These are phyloP conservation scores for Phrynocephalus vlangalii DNA, from an alignment of 2,797 vertebrate genomes.

Conservation along the genomic window DNA sequence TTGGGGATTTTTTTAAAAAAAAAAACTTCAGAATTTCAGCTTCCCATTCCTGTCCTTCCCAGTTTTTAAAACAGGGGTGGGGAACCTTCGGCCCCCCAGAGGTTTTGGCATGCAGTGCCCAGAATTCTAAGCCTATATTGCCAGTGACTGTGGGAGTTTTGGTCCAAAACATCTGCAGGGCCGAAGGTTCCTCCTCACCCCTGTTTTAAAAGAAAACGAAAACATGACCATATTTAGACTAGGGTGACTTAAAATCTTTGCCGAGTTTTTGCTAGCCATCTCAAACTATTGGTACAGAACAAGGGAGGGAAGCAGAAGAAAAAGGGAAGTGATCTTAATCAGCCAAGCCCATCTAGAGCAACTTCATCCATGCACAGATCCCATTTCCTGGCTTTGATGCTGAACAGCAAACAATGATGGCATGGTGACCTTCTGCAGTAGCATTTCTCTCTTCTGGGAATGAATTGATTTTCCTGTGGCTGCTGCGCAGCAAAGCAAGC, in stretches of 20 bases:
- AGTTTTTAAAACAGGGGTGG: neutral
- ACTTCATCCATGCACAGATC: no score
- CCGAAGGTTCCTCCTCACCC: no score
- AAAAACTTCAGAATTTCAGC: neutral
- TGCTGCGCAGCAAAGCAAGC: slow-evolving; percentile 40
- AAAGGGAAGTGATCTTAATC: neutral
- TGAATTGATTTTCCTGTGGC: slow-evolving; percentile 47
- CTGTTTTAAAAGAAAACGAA: neutral
- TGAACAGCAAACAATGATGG: slow-evolving; percentile 53
- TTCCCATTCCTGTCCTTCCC: neutral
- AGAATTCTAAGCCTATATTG: no score
- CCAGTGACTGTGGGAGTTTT: no score
- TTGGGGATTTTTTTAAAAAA: neutral
- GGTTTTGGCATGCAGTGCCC: no score
- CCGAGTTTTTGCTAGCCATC: neutral
- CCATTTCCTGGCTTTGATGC: slow-evolving; percentile 38
- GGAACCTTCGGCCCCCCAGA: no score
- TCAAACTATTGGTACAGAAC: slow-evolving; percentile 18
- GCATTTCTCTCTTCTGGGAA: slow-evolving; percentile 52
- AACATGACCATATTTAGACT: neutral
- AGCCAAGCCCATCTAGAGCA: slow-evolving; percentile 39
- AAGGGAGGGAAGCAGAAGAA: neutral
- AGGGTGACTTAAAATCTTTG: neutral
- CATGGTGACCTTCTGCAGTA: slow-evolving; percentile 52
- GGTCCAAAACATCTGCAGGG: no score